Base-by-base conservation (phyloP, 1,140 invertebrate species). In the Drosophila fuyamai region DNA sequence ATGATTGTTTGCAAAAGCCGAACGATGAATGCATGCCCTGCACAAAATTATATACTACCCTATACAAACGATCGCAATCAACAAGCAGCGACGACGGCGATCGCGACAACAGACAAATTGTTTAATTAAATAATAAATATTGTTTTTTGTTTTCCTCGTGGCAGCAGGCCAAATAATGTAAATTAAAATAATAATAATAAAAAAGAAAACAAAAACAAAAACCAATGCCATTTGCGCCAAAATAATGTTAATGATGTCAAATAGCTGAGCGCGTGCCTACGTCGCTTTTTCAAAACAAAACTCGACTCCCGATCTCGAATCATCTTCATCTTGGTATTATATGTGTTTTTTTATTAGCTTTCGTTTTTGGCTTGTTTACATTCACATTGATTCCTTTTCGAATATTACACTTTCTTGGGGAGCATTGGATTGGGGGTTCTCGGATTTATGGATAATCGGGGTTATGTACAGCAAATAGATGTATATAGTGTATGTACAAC, bases 351-450 rank as follows among this genome's bases (percentile, higher is more conserved):
- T 81, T 61, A 74, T 79, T 74, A 67, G 76, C 53, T 83, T 86
- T 83, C 54, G 60, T 73, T 86, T 88, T 88, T 86, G 83, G 83
- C 76, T 83, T 88, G 79, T 88, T 88, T 88, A 83, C 83, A 88
- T 88, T 88, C 83, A 88, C 83, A 88, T 77, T 88, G 56, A 84
- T 77, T 77, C 44, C 73, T 47, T 53, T 57, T 29, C 36, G 65
- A 29, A 70, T 48, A 76, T 61, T 76, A 79, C 54, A 75, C 61
- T 61, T 72, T 59, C 53, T 76, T 59, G 53, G 18, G 65, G 65
- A 35, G 35, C 40, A 47, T 67, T 44, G 59, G 40, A 40, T 70
- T 10, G 0, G 61, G 46, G 36, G 23, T 62, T 62, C n/a, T 27
- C 7, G 57, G 57, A 29, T 35, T 18, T 14, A 5, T 5, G 44